Evolutionary conservation across 1,140 invertebrate species (phyloP).

Genomic region (Euborellia annulipes): DNA sequence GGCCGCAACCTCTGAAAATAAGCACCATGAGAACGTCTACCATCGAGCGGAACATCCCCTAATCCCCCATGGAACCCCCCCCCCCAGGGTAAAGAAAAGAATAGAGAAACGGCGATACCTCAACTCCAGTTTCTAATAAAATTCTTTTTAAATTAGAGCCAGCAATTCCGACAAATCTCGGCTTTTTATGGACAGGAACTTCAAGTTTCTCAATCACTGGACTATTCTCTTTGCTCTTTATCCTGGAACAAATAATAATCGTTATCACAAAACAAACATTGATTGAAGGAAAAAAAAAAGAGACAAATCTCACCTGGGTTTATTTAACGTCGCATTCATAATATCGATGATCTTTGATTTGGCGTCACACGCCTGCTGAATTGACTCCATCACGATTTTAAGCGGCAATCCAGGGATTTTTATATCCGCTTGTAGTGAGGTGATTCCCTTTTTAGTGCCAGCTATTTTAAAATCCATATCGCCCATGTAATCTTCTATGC

Average conservation of each 20-base stretch:
- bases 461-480: slow-evolving; percentile 99
- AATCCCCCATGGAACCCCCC: too few relatives aligned
- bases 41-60: too few relatives aligned
- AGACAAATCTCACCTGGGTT: slow-evolving; percentile 47
- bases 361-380: slow-evolving; percentile 55
- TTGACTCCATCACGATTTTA: slow-evolving; percentile 71
- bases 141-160: slow-evolving; percentile 78
- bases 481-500: slow-evolving; percentile 95
- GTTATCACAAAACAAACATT: too few relatives aligned
- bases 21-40: too few relatives aligned
- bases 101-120: too few relatives aligned
- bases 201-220: slow-evolving; percentile 71
- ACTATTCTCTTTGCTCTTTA: slow-evolving; percentile 60
- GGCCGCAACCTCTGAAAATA: too few relatives aligned
- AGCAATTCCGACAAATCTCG: slow-evolving; percentile 67
- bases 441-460: slow-evolving; percentile 82
- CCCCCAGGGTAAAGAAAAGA: too few relatives aligned
- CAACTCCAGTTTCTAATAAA: slow-evolving; percentile 70
- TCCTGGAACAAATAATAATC: too few relatives aligned
- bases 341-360: slow-evolving; percentile 66
- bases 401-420: slow-evolving; percentile 85
- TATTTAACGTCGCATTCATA: slow-evolving; percentile 55
- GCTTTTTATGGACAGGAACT: slow-evolving; percentile 64
- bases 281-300: too few relatives aligned
- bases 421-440: slow-evolving; percentile 85